Evolutionary conservation across 1,140 invertebrate species (phyloP), one percentile per base, ranked within the genome.

Genomic region (Heliothis subflexa): DNA sequence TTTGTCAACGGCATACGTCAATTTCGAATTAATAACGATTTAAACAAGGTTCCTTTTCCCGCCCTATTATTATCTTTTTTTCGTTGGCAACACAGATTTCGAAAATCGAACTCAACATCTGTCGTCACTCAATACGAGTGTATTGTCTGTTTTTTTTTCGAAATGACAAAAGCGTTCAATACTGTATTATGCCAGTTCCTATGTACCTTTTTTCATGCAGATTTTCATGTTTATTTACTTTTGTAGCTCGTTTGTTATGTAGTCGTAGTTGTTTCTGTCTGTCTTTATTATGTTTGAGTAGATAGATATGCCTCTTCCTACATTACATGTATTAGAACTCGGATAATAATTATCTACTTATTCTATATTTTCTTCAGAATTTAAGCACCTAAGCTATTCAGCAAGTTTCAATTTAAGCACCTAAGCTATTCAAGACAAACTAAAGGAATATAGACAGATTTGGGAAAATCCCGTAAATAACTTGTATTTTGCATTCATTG

Each of bases 91-190:
- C 88, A 90, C 88, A 87, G 83, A 89, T 89, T 90, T 90, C 85
- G 86, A 88, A 88, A 89, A 87, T 87, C 78, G 80, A 89, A 75
- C 64, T 75, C 16, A 75, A 90, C 91, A 93, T 93, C 91, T 93
- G 91, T 88, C 85, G 88, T 86, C 88, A 89, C 88, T 93, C 85
- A 89, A 93, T 91, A 90, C 85, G 83, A n/a, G 4, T 78, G 88
- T 84, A 91, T 92, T 93, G 91, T 93, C 87, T 14, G 86, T 85
- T 83, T 85, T 84, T 84, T 89, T 91, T 90, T 89, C 11, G 28
- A 85, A 88, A 86, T 85, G 83, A 88, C 86, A 91, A 75, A 74
- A 33, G 57, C 45, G 10, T 59, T 70, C 10, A n/a, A 12, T 25
- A 5, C 3, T 18, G 45, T n/a, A 40, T 75, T 75, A 28, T 75